Conservation (phyloP, 2,888 invertebrate genomes). For the Chloromyia formosa region DNA sequence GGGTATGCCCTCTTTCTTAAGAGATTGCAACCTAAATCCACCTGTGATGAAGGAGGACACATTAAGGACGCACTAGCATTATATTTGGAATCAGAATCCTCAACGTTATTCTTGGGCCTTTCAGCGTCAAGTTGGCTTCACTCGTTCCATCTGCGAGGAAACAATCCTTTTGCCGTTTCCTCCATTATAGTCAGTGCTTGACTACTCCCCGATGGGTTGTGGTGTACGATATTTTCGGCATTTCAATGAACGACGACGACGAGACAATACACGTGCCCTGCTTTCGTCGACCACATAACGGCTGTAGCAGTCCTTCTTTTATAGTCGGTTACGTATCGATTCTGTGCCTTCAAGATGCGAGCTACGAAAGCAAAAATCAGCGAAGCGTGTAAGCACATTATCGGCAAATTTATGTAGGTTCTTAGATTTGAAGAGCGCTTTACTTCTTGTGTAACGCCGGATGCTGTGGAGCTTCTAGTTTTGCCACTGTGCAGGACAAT, state of each 20-base stretch:
- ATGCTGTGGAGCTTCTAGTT: neutral
- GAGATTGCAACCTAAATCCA: constrained; percentile 2
- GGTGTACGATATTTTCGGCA: constrained; percentile 17
- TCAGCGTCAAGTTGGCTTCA: neutral
- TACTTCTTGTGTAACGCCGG: neutral
- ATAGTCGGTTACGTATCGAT: constrained; percentile 26
- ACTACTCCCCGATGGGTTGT: neutral
- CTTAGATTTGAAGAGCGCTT: constrained; percentile 25
- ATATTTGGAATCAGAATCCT: constrained; percentile 12
- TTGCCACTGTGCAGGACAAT: neutral
- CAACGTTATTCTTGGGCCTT: neutral
- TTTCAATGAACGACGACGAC: neutral
- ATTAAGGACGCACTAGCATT: neutral
- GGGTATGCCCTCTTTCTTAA: neutral
- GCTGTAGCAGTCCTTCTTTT: neutral
- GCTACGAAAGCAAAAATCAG: constrained; percentile 40
- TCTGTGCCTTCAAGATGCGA: constrained; percentile 15
- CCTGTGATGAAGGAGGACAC: constrained; percentile 25
- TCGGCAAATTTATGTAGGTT: constrained; percentile 35
- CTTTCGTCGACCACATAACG: constrained; percentile 12
- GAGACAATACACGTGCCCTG: constrained; percentile 38
- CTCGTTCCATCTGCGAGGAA: neutral
- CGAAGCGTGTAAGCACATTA: constrained; percentile 33
- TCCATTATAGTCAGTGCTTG: neutral
- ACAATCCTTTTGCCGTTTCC: neutral